phyloP scores from a whole-genome alignment of 2,113 vertebrate species.

The Pseudorasbora parva region DNA sequence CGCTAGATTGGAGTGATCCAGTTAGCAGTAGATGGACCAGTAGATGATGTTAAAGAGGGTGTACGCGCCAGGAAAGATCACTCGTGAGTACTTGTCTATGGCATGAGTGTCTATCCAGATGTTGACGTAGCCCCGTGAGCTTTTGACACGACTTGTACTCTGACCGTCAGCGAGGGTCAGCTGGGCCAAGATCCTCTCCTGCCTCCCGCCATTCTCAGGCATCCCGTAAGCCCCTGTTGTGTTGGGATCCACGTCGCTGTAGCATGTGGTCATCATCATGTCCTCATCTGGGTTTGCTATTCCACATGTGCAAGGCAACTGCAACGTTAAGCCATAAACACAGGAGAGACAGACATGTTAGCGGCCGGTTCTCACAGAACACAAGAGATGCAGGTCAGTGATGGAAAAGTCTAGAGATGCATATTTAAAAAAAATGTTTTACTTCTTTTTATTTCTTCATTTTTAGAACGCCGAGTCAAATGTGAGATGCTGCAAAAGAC shows the following conservation, averaged over 20 bases:
- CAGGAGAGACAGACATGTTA: background rate
- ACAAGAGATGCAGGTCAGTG: no score
- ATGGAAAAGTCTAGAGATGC: no score
- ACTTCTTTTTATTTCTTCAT: no score
- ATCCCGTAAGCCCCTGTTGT: constrained; percentile 81
- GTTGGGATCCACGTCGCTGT: constrained; percentile 85
- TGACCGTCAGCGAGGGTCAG: constrained; percentile 83
- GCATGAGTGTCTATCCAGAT: constrained; percentile 96
- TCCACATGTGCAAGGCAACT: constrained; percentile 90
- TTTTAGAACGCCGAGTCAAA: no score
- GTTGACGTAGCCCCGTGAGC: constrained; percentile 84
- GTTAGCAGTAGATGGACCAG: constrained; percentile 96
- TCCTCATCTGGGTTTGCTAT: constrained; percentile 82
- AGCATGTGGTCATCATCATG: constrained; percentile 84
- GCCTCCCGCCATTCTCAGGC: constrained; percentile 84
- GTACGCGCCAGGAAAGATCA: constrained; percentile 94
- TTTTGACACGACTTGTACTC: constrained; percentile 81
- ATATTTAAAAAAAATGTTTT: no score
- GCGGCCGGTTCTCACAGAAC: no score
- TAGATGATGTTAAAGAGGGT: constrained; percentile 98
- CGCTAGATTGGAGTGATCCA: background rate
- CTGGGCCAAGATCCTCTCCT: constrained; percentile 88
- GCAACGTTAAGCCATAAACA: background rate
- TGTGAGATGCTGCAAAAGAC: no score
- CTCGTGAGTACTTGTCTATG: constrained; percentile 96